Conservation (phyloP, 2,888 invertebrate species). For the Chironomus riparius region DNA sequence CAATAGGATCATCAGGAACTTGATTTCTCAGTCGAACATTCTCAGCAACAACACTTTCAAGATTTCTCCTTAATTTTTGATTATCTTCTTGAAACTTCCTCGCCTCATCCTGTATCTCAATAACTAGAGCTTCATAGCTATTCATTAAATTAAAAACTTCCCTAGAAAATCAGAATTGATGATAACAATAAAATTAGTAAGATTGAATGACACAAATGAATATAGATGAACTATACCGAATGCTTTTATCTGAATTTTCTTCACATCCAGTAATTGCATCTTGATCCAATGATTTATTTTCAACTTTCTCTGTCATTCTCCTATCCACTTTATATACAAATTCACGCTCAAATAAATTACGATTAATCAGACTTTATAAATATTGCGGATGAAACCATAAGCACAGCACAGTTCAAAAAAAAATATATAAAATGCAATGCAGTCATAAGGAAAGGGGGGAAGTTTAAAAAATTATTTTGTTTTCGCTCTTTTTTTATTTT, state of each 20-base stretch:
- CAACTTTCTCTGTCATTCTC: background rate
- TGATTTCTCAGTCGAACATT: background rate
- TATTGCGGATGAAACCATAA: too few relatives aligned
- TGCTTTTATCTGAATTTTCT: background rate
- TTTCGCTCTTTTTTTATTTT: background rate
- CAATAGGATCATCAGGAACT: background rate
- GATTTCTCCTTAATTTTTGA: background rate
- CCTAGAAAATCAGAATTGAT: background rate
- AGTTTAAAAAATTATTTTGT: background rate
- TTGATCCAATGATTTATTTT: background rate
- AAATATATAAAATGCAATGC: background rate
- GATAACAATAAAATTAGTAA: background rate
- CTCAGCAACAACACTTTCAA: background rate
- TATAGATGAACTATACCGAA: background rate
- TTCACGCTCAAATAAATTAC: background rate
- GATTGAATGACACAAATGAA: background rate
- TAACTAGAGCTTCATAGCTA: background rate
- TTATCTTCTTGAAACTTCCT: background rate
- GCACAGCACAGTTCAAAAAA: too few relatives aligned
- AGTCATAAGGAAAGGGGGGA: background rate
- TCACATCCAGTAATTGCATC: background rate
- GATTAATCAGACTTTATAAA: background rate
- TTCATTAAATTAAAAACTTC: slow-evolving; percentile 8
- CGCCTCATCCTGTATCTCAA: background rate
- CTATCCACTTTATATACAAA: background rate